Evolutionary conservation across 2,113 vertebrate species (phyloP).

Genomic region (Odocoileus virginianus): DNA sequence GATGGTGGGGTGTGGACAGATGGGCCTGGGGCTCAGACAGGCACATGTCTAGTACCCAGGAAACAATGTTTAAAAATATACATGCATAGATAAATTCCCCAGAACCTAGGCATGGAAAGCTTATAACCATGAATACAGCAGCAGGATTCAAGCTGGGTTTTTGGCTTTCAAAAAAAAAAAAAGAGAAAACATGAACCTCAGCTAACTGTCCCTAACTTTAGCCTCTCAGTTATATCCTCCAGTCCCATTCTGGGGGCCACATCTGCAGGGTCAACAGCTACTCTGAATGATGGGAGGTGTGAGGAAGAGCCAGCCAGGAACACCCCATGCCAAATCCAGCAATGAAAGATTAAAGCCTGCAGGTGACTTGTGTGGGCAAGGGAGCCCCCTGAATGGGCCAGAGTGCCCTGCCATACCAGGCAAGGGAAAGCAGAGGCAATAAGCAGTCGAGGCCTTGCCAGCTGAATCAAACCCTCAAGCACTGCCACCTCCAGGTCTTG

Average conservation of each 20-base stretch:
- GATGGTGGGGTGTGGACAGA: background rate
- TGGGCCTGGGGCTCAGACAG: constrained; percentile 68
- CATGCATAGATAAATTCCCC: background rate
- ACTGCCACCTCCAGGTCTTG: background rate
- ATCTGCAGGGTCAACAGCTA: background rate
- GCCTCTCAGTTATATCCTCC: background rate
- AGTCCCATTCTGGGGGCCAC: background rate
- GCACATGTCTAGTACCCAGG: constrained; percentile 19
- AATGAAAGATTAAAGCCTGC: constrained; percentile 28
- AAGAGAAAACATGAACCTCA: background rate
- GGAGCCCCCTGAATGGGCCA: background rate
- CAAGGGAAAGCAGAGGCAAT: background rate
- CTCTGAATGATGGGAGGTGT: background rate
- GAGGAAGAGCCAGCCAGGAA: background rate
- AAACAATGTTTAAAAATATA: constrained; percentile 20
- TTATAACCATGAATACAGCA: constrained; percentile 3
- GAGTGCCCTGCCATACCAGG: background rate
- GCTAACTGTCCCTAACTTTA: background rate
- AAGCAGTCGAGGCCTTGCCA: background rate
- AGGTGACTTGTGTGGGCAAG: background rate
- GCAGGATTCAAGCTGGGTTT: constrained; percentile 24
- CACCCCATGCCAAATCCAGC: background rate
- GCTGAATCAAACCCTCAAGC: background rate
- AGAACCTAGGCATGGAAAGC: constrained; percentile 7
- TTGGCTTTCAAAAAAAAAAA: constrained; percentile 34